Evolutionary conservation across 2,113 vertebrate species (phyloP).

Genomic region (Bubo scandiacus): DNA sequence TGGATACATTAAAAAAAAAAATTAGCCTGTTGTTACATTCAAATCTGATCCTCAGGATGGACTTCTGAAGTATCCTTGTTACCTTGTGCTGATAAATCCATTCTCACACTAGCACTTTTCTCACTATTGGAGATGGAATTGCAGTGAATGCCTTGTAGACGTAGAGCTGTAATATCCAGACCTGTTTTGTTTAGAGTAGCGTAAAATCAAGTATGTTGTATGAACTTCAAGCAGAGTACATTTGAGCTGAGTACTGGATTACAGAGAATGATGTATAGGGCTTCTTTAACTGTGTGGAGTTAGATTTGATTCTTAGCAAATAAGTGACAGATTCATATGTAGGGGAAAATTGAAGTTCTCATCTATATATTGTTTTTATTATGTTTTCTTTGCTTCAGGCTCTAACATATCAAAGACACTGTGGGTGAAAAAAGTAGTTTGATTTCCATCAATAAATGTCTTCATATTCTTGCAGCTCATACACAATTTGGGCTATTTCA

Average conservation of each 20-base stretch:
- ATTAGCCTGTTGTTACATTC: neutral
- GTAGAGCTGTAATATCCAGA: conserved; percentile 14
- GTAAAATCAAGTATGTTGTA: conserved; percentile 35
- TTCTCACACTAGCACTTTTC: neutral
- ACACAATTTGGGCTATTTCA: conserved; percentile 47
- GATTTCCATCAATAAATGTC: conserved; percentile 69
- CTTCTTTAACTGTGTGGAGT: conserved; percentile 60
- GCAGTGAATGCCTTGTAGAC: neutral
- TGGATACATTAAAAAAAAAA: neutral
- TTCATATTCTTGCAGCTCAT: conserved; percentile 54
- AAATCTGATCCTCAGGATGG: neutral
- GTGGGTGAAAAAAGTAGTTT: conserved; percentile 64
- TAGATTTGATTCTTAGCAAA: conserved; percentile 72
- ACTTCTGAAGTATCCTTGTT: neutral
- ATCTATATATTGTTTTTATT: conserved; percentile 73
- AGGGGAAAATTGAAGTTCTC: conserved; percentile 69
- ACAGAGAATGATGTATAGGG: conserved; percentile 57
- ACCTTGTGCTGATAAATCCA: neutral
- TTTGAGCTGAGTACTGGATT: conserved; percentile 43
- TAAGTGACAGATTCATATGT: conserved; percentile 68
- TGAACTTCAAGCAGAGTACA: conserved; percentile 37
- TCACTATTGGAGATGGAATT: neutral
- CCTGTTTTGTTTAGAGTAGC: conserved; percentile 43
- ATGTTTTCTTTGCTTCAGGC: conserved; percentile 72
- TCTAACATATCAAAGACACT: conserved; percentile 61